Conservation (phyloP, 2,888 invertebrate genomes). For the Callimorpha dominula region DNA sequence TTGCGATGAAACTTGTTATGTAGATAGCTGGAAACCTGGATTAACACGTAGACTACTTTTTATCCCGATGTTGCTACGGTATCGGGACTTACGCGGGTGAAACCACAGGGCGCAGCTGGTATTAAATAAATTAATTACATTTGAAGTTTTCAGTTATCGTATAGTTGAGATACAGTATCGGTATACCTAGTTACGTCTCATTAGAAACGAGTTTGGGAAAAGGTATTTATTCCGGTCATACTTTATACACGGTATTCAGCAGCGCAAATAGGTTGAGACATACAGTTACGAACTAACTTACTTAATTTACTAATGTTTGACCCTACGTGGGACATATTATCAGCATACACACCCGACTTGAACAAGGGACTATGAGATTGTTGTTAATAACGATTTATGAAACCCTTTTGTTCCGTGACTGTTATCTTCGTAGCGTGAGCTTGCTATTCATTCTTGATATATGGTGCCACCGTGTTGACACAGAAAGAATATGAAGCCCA, state of each 20-base stretch:
- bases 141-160: not conserved
- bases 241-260: conserved; percentile 10
- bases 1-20: no score
- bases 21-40: no score
- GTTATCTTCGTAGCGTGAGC: conserved; percentile 77
- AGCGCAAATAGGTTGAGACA: conserved; percentile 3
- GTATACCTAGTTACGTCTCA: not conserved
- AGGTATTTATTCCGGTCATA: conserved; percentile 10
- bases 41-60: no score
- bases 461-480: conserved; percentile 70
- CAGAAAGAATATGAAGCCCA: conserved; percentile 64
- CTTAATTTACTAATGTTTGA: conserved; percentile 43
- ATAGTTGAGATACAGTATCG: no score
- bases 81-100: no score
- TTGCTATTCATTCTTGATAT: conserved; percentile 83
- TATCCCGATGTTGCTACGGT: no score
- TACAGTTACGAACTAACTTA: conserved; percentile 32
- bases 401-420: conserved; percentile 82
- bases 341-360: conserved; percentile 64
- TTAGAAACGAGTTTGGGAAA: not conserved
- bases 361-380: conserved; percentile 73
- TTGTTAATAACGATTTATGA: conserved; percentile 85
- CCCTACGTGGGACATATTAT: conserved; percentile 45
- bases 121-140: not conserved
- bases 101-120: no score